Base-by-base conservation (phyloP, 2,888 invertebrate genomes). In the Lasius fuliginosus region DNA sequence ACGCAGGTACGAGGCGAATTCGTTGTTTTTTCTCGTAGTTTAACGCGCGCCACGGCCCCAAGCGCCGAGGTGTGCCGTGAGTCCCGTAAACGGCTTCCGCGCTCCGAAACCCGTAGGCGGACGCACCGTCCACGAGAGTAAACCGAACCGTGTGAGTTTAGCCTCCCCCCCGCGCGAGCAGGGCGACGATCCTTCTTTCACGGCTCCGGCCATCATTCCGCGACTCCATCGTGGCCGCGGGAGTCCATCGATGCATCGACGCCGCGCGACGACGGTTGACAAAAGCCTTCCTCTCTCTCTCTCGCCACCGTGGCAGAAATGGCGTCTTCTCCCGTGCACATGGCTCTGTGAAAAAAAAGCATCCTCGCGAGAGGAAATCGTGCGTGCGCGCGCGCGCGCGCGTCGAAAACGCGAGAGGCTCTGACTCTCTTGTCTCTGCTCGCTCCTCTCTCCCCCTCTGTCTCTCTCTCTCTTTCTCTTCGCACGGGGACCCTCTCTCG, bases 1-100 rank as follows among this genome's bases (percentile, higher is more conserved):
- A 96, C 94, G 33, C 96, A 96, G 96, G 96, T 96, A 96, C 96
- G 96, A 95, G 27, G 95, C 95, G 92, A 93, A 93, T 94, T 93
- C 91, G 91, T 94, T 93, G 93, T 93, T 94, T 94, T 53, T 94
- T 94, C 92, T 93, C 91, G 89, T 93, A 88, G 90, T 92, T 93
- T 93, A 90, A 90, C 91, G 91, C 89, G 91, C 90, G 92, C 90
- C 90, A 90, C 89, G 89, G 87, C 88, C 86, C 87, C 88, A 91
- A 91, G 92, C 88, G 90, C 89, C 90, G 87, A 90, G 89, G 88
- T 85, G 88, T 85, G 91, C 86, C 89, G 87, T 87, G 86, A 87
- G 86, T 90, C 88, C 88, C 83, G 85, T 85, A 18, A 46, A 90
- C 87, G 23, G 91, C 90, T 91, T 89, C 88, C 87, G 90, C 85